Evolutionary conservation across 2,113 vertebrate genomes (phyloP).

Genomic region (Calyptomena viridis): DNA sequence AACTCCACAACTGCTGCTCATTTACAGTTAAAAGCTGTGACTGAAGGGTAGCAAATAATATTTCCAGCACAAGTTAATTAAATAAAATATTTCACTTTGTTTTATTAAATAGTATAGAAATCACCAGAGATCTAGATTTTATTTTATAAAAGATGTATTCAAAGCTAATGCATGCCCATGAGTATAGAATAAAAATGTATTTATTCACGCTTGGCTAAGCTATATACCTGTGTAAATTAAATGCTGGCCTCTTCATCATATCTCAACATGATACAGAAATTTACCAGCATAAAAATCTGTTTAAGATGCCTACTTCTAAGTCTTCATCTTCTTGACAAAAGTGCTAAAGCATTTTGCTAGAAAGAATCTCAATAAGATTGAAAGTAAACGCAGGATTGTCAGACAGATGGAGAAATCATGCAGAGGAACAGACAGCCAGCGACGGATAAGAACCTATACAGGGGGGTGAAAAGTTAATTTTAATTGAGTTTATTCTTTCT

Average conservation of each 20-base stretch:
- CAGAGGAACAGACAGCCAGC: neutral
- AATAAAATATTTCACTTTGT: neutral
- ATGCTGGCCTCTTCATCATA: neutral
- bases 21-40: neutral
- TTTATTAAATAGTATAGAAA: neutral
- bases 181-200: neutral
- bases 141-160: neutral
- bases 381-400: neutral
- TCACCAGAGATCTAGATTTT: neutral
- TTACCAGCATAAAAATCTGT: neutral
- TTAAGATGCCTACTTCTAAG: neutral
- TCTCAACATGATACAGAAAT: neutral
- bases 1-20: neutral
- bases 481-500: neutral
- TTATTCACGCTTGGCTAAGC: neutral
- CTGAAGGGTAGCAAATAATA: neutral
- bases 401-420: conserved; percentile 14
- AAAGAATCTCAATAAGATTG: conserved; percentile 7
- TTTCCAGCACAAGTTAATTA: neutral
- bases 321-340: neutral
- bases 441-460: neutral
- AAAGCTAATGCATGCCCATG: neutral
- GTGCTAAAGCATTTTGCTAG: neutral
- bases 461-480: neutral
- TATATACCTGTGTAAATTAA: neutral